These are phyloP conservation scores for Gastrophysa polygoni DNA, from an alignment of 2,888 invertebrate genomes.

Conservation along the genomic window DNA sequence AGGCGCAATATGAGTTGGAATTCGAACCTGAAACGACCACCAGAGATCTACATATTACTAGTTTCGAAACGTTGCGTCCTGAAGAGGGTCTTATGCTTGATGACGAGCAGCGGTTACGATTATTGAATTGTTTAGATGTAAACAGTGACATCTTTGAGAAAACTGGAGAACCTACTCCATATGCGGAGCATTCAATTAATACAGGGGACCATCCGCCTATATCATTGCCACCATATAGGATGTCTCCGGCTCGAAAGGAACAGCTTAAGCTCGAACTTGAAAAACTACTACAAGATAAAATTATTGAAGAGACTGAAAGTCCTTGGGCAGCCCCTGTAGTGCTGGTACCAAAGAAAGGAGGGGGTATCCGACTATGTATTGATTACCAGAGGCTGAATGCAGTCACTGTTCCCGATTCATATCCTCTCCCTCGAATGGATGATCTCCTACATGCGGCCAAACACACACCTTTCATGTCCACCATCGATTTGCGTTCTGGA, in stretches of 20 bases:
- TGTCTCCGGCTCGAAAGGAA: conserved; percentile 13
- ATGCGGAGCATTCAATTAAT: too few species aligned
- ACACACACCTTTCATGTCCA: conserved; percentile 13
- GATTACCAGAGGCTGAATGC: conserved; percentile 31
- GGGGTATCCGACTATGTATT: conserved; percentile 27
- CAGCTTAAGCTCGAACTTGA: conserved; percentile 10
- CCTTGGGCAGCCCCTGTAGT: conserved; percentile 29
- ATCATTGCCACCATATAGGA: conserved; percentile 16
- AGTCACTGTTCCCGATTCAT: conserved; percentile 28
- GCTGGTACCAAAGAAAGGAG: conserved; percentile 28
- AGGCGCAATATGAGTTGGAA: background rate
- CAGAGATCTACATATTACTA: background rate
- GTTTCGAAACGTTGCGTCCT: conserved; percentile 13
- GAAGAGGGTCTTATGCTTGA: conserved; percentile 19
- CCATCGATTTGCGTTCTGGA: conserved; percentile 15
- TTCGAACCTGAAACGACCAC: conserved; percentile 3
- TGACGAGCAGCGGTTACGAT: conserved; percentile 3
- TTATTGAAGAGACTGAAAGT: conserved; percentile 16
- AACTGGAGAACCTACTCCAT: background rate
- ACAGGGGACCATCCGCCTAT: conserved; percentile 22
- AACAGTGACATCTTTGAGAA: conserved; percentile 10
- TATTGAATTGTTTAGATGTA: conserved; percentile 4
- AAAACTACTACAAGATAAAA: conserved; percentile 2
- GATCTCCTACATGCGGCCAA: conserved; percentile 30
- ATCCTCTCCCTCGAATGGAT: conserved; percentile 33